Percentiles rank a stretch among this genome's conserved stretches.
phyloP scores from a whole-genome alignment of 2,113 vertebrate genomes.

The Apeltes quadracus region DNA sequence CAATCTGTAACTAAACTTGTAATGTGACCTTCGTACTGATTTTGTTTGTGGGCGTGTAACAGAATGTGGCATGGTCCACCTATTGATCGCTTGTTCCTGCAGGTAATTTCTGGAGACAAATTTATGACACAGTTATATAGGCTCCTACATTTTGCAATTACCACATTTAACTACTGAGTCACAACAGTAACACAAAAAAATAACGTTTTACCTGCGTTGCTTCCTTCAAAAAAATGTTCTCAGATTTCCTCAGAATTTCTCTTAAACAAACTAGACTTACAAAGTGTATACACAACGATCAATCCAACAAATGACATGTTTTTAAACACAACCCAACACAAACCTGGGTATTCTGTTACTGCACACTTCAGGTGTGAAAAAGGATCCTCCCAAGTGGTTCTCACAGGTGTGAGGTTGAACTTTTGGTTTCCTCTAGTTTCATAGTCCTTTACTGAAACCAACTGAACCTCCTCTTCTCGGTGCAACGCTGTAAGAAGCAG shows the following conservation, averaged over 20 bases:
- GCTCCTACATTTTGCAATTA: too few relatives aligned
- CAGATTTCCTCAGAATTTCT: background rate
- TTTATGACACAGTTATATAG: background rate
- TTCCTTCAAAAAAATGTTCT: background rate
- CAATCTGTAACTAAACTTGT: conserved; percentile 7
- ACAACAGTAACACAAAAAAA: background rate
- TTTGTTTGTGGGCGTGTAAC: conserved; percentile 12
- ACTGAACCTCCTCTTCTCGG: background rate
- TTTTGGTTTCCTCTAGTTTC: conserved; percentile 15
- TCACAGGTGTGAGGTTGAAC: conserved; percentile 1
- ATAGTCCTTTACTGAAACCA: conserved; percentile 1
- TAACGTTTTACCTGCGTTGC: background rate
- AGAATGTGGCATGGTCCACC: conserved; percentile 7
- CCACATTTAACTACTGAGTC: background rate
- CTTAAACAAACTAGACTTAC: background rate
- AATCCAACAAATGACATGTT: too few relatives aligned
- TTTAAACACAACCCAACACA: too few relatives aligned
- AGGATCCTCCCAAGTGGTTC: background rate
- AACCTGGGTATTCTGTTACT: background rate
- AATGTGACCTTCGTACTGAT: conserved; percentile 25
- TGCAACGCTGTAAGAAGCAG: background rate
- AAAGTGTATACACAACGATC: too few relatives aligned
- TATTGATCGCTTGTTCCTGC: conserved; percentile 34
- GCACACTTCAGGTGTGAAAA: background rate
- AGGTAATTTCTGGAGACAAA: conserved; percentile 15